Base-by-base conservation (phyloP, 2,888 invertebrate species). In the Azorinus chamasolen region DNA sequence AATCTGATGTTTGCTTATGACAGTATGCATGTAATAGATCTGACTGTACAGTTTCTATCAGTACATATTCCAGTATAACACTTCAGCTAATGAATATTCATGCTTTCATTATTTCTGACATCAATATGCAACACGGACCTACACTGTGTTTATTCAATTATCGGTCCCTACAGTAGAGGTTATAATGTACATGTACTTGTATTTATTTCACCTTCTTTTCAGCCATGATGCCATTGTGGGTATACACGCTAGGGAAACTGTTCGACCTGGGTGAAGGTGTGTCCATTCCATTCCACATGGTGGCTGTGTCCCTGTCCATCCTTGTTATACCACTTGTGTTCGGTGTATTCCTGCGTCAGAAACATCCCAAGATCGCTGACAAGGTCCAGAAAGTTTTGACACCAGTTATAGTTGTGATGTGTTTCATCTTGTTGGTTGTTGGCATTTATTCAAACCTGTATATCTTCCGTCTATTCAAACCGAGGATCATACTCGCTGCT, bases 181-280 rank as follows among this genome's bases (percentile, higher is more conserved):
- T n/a, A n/a, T n/a, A n/a, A n/a, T n/a, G n/a, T n/a, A n/a, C n/a
- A n/a, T n/a, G n/a, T n/a, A n/a, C n/a, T n/a, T n/a, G n/a, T n/a
- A n/a, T n/a, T n/a, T n/a, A n/a, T n/a, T n/a, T n/a, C n/a, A n/a
- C n/a, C n/a, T n/a, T n/a, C n/a, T 32, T 93, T 94, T 1, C 94
- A 96, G 96, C 94, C 48, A 96, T 97, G 94, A 97, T 98, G 95
- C 98, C 98, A 0, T 90, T 97, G 1, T 98, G 98, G 98, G 94
- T 97, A 6, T 97, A 97, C 91, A 97, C 97, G 0, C 94, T 98
- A 50, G 98, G 98, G 0, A 95, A 95, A 6, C 24, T 48, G 4
- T 75, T 97, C 93, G 53, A 63, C 10, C 70, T 77, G 8, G 75
- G 81, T 6, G 93, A 95, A 2, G 94, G 95, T 58, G 94, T 98